Evolutionary conservation across 1,140 invertebrate species (phyloP).

Genomic region (Listronotus oregonensis): DNA sequence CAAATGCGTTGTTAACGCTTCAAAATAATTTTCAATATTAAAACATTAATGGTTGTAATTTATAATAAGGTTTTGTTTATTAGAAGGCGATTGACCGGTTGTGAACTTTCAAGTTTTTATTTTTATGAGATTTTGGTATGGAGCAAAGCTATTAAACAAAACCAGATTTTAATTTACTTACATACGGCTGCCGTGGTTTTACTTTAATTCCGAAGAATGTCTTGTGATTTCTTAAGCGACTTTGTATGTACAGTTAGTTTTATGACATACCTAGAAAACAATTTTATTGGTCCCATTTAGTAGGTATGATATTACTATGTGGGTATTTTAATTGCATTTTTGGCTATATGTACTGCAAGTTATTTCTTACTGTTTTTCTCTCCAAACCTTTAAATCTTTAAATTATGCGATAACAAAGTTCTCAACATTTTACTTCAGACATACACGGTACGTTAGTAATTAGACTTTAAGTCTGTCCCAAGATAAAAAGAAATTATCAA

Average conservation of each 20-base stretch:
- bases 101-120: conserved; percentile 32
- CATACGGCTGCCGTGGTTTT: conserved; percentile 18
- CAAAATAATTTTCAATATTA: conserved; percentile 31
- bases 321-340: background rate
- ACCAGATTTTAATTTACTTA: conserved; percentile 33
- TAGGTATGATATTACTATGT: background rate
- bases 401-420: no score
- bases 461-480: no score
- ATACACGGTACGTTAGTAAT: no score
- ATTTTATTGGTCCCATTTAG: conserved; percentile 11
- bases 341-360: no score
- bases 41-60: conserved; percentile 25
- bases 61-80: conserved; percentile 35
- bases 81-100: conserved; percentile 36
- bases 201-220: conserved; percentile 20
- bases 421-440: no score
- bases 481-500: no score
- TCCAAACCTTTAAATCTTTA: no score
- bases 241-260: conserved; percentile 25
- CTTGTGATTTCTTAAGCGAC: conserved; percentile 15
- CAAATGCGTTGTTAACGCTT: conserved; percentile 18
- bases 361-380: no score
- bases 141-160: conserved; percentile 32
- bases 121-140: conserved; percentile 34
- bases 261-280: conserved; percentile 8